Conservation (phyloP, 2,797 vertebrate genomes). For the Notolabrus celidotus region DNA sequence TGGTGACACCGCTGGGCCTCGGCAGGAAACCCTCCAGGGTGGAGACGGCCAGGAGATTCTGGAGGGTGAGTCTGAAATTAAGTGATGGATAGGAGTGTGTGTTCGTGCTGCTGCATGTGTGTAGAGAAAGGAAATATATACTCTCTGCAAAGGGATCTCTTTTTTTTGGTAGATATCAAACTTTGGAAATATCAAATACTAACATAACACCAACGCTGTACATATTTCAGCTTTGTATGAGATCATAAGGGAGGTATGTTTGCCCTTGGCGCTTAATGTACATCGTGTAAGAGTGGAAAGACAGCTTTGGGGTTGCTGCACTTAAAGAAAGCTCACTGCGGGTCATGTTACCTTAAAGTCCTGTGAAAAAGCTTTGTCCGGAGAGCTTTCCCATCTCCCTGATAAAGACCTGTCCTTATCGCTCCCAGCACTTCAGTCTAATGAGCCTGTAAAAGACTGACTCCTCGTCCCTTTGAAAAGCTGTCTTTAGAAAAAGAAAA, state of each 20-base stretch:
- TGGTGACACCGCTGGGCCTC: conserved; percentile 74
- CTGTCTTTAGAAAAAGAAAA: conserved; percentile 16
- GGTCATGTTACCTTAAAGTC: conserved; percentile 21
- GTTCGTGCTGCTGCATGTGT: neutral
- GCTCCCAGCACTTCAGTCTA: conserved; percentile 47
- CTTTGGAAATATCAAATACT: too few species aligned
- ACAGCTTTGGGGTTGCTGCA: conserved; percentile 1
- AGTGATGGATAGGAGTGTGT: conserved; percentile 19
- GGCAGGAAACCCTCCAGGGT: conserved; percentile 86
- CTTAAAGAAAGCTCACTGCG: conserved; percentile 32
- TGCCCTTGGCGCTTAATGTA: neutral
- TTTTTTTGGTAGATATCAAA: too few species aligned
- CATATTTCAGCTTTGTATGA: neutral
- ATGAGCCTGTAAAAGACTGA: conserved; percentile 47
- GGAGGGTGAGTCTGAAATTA: conserved; percentile 88
- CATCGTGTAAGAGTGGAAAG: neutral
- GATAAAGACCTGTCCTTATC: conserved; percentile 56
- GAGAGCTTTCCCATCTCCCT: too few species aligned
- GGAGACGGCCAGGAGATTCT: conserved; percentile 89
- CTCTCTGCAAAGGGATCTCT: too few species aligned
- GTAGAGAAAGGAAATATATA: neutral
- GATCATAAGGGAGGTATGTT: neutral
- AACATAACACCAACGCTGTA: neutral
- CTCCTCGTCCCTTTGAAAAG: conserved; percentile 42
- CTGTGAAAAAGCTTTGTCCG: conserved; percentile 24